phyloP scores from a whole-genome alignment of 2,113 vertebrate genomes.

The Lipotes vexillifer region DNA sequence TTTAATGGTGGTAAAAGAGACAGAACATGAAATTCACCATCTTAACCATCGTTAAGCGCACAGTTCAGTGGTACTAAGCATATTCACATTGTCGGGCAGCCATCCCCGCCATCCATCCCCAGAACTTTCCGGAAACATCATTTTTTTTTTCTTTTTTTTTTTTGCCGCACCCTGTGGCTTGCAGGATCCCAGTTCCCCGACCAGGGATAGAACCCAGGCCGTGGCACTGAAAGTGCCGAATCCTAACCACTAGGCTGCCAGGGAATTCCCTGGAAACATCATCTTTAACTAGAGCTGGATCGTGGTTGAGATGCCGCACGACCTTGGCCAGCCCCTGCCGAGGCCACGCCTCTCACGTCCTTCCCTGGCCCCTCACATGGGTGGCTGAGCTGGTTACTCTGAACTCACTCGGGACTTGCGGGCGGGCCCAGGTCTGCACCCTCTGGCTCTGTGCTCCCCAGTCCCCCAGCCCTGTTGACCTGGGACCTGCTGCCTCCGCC shows the following conservation, averaged over 20 bases:
- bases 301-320: fast-evolving
- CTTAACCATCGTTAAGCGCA: not conserved
- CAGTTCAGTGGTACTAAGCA: no score
- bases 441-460: not conserved
- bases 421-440: not conserved
- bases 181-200: not conserved
- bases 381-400: not conserved
- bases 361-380: not conserved
- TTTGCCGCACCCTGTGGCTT: not conserved
- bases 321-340: not conserved
- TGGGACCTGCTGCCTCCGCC: not conserved
- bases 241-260: no score
- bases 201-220: not conserved
- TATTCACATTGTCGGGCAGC: fast-evolving
- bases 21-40: not conserved
- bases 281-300: fast-evolving
- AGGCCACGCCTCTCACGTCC: not conserved
- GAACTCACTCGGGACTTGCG: not conserved
- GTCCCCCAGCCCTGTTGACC: not conserved
- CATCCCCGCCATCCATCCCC: no score
- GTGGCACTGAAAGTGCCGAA: no score
- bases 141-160: not conserved
- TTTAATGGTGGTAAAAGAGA: not conserved
- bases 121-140: not conserved
- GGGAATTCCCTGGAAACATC: not conserved